Percentiles rank a stretch among this genome's conserved stretches.
These are phyloP conservation scores for Gopherus evgoodei DNA, from an alignment of 2,113 vertebrate genomes.

Conservation along the genomic window DNA sequence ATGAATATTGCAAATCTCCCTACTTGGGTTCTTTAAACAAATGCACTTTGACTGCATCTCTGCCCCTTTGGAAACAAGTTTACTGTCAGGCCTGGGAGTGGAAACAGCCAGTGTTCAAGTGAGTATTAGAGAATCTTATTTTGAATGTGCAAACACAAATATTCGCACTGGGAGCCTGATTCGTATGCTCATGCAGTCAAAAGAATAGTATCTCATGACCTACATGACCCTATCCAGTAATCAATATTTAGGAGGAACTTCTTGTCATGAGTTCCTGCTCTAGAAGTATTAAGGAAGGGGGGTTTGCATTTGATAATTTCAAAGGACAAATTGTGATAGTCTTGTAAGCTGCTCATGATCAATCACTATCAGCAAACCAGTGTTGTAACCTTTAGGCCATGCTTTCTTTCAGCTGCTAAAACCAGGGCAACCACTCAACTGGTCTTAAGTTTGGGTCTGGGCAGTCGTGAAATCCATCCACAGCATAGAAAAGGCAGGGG, in stretches of 20 bases:
- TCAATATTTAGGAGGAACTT: background rate
- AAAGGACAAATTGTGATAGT: background rate
- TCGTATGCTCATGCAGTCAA: background rate
- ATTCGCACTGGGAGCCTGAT: background rate
- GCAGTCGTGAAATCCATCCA: background rate
- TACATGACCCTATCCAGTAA: fast-evolving
- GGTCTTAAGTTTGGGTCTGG: background rate
- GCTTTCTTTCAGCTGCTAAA: background rate
- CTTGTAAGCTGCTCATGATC: background rate
- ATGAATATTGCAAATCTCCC: fast-evolving
- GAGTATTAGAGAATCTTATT: background rate
- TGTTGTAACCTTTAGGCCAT: background rate
- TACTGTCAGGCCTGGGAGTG: background rate
- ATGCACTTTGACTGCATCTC: fast-evolving
- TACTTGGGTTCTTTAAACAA: background rate
- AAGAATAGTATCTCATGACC: background rate
- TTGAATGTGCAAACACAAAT: background rate
- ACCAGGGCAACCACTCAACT: fast-evolving
- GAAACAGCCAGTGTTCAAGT: background rate
- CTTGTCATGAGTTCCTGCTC: background rate
- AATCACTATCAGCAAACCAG: background rate
- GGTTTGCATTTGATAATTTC: background rate
- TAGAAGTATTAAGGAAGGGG: background rate
- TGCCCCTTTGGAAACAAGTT: background rate
- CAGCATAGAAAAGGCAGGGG: background rate